These are phyloP conservation scores for Eriocheir sinensis DNA, from an alignment of 1,140 invertebrate species.

Conservation along the genomic window DNA sequence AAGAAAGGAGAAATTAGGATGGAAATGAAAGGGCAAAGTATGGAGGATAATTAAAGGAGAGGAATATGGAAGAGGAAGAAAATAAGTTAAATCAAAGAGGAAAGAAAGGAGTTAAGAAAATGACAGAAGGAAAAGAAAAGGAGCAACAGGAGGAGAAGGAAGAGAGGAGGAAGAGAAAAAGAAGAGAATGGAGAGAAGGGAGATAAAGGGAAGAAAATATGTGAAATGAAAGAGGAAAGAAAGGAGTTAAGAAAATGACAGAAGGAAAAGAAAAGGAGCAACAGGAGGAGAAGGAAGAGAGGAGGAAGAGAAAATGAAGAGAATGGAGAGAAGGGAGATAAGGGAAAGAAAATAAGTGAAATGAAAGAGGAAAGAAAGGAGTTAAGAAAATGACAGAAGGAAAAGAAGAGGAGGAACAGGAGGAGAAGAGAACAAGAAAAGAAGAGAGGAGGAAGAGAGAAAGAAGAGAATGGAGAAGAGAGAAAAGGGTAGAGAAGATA, in stretches of 20 bases:
- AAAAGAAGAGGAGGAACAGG: background rate
- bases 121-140: too few species aligned
- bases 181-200: background rate
- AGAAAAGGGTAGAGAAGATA: background rate
- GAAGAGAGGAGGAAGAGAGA: background rate
- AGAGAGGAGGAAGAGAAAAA: background rate
- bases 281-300: background rate
- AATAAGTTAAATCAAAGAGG: too few species aligned
- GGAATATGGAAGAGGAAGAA: background rate
- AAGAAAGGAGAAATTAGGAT: background rate
- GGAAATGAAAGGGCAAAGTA: too few species aligned
- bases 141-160: too few species aligned
- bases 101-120: too few species aligned
- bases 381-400: background rate
- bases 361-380: background rate
- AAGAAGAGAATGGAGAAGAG: background rate
- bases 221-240: background rate
- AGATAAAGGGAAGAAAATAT: background rate
- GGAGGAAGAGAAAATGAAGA: background rate
- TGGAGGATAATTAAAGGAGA: background rate
- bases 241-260: background rate
- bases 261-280: background rate
- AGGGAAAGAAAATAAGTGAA: background rate
- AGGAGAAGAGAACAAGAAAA: background rate
- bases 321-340: too few species aligned